A percentile compares a stretch with the other conserved stretches of the same genome.
Conservation (phyloP, 2,797 vertebrate species). For the Karalla daura region DNA sequence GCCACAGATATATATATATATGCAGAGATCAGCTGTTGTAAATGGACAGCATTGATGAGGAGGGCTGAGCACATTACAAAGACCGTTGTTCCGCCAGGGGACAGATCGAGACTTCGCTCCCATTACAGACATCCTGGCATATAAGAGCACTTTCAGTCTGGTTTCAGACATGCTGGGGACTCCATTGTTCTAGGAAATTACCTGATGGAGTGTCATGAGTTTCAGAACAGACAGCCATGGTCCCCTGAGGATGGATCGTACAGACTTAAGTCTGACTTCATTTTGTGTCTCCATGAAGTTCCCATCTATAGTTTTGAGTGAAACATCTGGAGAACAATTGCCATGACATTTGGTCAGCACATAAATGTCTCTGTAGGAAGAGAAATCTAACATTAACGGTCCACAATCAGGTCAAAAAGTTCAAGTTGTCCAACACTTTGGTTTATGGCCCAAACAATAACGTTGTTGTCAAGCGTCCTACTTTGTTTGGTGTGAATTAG, state of each 20-base stretch:
- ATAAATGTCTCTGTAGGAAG: neutral
- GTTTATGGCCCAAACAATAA: neutral
- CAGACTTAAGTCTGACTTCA: neutral
- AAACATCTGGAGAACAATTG: neutral
- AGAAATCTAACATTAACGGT: too few relatives aligned
- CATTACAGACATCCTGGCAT: neutral
- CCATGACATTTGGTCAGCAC: neutral
- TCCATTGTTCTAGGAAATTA: neutral
- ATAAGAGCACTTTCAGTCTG: neutral
- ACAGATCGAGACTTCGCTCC: neutral
- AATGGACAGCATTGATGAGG: constrained; percentile 51
- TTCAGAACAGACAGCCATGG: neutral
- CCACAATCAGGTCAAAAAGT: neutral
- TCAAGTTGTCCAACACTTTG: neutral
- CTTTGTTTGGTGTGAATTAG: neutral
- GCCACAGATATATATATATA: constrained; percentile 51
- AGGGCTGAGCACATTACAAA: constrained; percentile 48
- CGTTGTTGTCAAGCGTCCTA: neutral
- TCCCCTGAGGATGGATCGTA: neutral
- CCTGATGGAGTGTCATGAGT: neutral
- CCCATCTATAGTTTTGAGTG: neutral
- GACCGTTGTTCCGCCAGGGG: constrained; percentile 22
- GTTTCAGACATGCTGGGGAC: neutral
- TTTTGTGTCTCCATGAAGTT: neutral
- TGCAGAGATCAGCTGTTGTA: constrained; percentile 59